phyloP scores from a whole-genome alignment of 2,113 vertebrate species.

The Atractosteus spatula region DNA sequence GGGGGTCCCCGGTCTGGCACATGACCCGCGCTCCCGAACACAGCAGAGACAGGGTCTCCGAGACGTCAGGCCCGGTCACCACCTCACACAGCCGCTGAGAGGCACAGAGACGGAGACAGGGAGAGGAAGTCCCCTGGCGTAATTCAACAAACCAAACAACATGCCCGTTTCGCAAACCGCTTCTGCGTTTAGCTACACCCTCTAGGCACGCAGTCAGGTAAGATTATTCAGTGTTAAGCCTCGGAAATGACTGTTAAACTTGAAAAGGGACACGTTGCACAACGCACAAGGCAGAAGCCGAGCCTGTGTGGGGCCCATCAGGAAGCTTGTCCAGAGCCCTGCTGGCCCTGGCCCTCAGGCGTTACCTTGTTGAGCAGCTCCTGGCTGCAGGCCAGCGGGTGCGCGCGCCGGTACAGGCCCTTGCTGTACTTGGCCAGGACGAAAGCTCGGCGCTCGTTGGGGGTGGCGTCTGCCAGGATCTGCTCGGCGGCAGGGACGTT shows the following conservation, averaged over 20 bases:
- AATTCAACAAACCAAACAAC: no score
- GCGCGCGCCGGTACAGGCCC: conserved; percentile 60
- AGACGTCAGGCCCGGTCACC: conserved; percentile 47
- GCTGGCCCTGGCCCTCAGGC: no score
- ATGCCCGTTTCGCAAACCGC: no score
- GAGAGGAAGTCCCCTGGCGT: neutral
- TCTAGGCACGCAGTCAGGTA: no score
- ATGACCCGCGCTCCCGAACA: conserved; percentile 66
- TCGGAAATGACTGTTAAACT: no score
- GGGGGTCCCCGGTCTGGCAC: conserved; percentile 36
- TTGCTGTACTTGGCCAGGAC: conserved; percentile 61
- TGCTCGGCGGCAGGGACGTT: conserved; percentile 51
- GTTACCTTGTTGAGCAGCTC: conserved; percentile 60
- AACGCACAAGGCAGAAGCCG: no score
- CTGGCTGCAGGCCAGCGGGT: conserved; percentile 48
- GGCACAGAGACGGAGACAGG: neutral
- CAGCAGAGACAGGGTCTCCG: conserved; percentile 64
- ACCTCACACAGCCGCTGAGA: conserved; percentile 61
- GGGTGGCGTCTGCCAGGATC: conserved; percentile 45
- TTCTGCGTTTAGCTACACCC: no score
- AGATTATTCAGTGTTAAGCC: no score
- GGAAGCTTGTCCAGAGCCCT: no score
- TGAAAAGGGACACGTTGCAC: no score
- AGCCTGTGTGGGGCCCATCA: no score
- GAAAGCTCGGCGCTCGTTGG: conserved; percentile 53